phyloP scores from a whole-genome alignment of 2,797 vertebrate species.

The Ctenopoma multispine region DNA sequence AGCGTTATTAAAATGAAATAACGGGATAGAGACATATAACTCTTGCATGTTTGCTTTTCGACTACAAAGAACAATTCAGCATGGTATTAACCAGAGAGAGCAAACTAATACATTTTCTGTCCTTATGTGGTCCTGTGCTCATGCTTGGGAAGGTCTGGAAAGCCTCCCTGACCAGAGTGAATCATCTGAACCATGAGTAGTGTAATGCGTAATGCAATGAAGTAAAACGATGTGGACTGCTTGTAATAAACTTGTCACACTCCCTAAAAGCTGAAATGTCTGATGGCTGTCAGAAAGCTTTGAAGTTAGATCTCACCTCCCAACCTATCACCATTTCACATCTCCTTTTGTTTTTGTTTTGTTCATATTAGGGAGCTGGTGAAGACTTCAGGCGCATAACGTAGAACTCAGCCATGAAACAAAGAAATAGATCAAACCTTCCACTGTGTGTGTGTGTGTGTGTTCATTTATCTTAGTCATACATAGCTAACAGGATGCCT shows the following conservation, averaged over 20 bases:
- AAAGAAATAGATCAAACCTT: slow-evolving; percentile 41
- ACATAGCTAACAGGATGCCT: slow-evolving; percentile 28
- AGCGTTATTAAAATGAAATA: neutral
- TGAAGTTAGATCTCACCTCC: slow-evolving; percentile 67
- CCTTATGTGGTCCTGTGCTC: neutral
- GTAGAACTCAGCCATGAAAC: slow-evolving; percentile 25
- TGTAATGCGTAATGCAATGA: slow-evolving; percentile 16
- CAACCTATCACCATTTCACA: slow-evolving; percentile 41
- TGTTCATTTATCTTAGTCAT: slow-evolving; percentile 22
- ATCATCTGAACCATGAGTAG: slow-evolving; percentile 16
- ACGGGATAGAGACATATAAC: neutral
- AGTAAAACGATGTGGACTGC: slow-evolving; percentile 50
- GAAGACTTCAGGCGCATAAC: slow-evolving; percentile 48
- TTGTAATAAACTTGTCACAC: slow-evolving; percentile 48
- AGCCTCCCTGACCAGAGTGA: slow-evolving; percentile 29
- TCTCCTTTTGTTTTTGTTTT: slow-evolving; percentile 55
- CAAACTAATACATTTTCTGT: slow-evolving; percentile 4
- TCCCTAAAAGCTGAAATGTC: slow-evolving; percentile 52
- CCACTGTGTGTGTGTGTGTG: neutral
- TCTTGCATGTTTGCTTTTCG: neutral
- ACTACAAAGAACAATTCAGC: slow-evolving; percentile 6
- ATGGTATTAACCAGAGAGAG: neutral
- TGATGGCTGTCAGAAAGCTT: slow-evolving; percentile 62
- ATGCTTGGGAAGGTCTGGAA: slow-evolving; percentile 14
- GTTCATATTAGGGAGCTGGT: slow-evolving; percentile 62